Conservation (phyloP, 2,113 vertebrate species). For the human (Homo sapiens) region GRCh38 chrY:6717001-6717500, state of each 20-base stretch:
- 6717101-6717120: rapidly evolving
- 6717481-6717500: slow-evolving; percentile 26
- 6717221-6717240: too few relatives aligned
- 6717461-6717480: background rate
- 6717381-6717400: slow-evolving; percentile 23
- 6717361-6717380: slow-evolving; percentile 57
- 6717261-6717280: background rate
- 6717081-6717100: background rate
- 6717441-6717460: slow-evolving; percentile 24
- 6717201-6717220: too few relatives aligned
- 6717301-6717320: slow-evolving; percentile 24
- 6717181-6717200: background rate
- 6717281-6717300: slow-evolving; percentile 15
- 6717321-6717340: slow-evolving; percentile 52
- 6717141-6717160: background rate
- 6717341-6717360: slow-evolving; percentile 53
- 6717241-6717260: background rate
- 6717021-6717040: background rate
- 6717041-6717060: background rate
- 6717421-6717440: background rate
- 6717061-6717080: background rate
- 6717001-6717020: background rate
- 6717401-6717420: slow-evolving; percentile 49
- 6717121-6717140: background rate
- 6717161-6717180: background rate